Base-by-base conservation (phyloP, 2,797 vertebrate genomes). In the Chrosomus eos region DNA sequence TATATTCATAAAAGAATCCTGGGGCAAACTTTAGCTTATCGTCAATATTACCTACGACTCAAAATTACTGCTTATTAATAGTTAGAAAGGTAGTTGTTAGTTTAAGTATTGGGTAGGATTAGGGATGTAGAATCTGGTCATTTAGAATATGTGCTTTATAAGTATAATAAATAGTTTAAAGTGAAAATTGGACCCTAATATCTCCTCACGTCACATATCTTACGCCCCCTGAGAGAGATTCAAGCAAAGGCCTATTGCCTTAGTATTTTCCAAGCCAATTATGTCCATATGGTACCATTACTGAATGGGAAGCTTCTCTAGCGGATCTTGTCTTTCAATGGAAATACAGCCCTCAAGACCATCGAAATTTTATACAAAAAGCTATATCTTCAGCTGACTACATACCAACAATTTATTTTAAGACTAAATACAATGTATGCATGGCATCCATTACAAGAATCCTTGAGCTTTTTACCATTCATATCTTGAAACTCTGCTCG, bases 201-300 rank as follows among this genome's bases (percentile, higher is more conserved):
- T 70, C 45, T 53, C 66, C 18, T 43, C 66, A 26, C n/a, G 2
- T 70, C 73, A 55, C 21, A 58, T 53, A 55, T n/a, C 51, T 58
- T 51, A 58, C 21, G 33, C 10, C 36, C 67, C 36, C 26, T n/a
- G 38, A 81, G 68, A 81, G 48, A 60, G 53, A 81, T 74, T 82
- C 70, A 26, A 18, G 70, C 55, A 36, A 36, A 11, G 7, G 33
- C 16, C n/a, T 70, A 28, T 77, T 77, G 75, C 16, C 70, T 81
- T 81, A 72, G 36, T 31, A 72, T 77, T 62, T 77, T 43, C 75
- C 19, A n/a, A 31, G n/a, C 26, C 80, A 60, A 16, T 82, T 45
- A 81, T 81, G 58, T 72, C n/a, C 80, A 43, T 18, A 60, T 18
- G 48, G 36, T 40, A 53, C 68, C 36, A 60, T 40, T 43, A n/a